phyloP scores from a whole-genome alignment of 1,140 invertebrate genomes.

The Macrobrachium rosenbergii region DNA sequence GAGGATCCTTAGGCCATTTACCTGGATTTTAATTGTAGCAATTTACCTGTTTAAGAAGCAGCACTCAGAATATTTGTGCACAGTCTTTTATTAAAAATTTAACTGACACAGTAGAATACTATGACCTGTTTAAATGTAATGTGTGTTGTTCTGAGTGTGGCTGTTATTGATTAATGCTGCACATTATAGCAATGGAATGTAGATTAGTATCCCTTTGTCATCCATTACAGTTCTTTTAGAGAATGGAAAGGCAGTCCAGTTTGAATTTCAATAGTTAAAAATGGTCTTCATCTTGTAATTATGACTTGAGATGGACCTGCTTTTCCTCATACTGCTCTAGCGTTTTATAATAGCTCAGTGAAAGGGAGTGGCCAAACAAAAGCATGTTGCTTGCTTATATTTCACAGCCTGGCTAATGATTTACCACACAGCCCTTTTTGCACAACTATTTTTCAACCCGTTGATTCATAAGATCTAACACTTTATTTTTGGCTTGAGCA shows the following conservation, averaged over 20 bases:
- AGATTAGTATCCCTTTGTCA: constrained; percentile 20
- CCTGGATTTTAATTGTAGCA: constrained; percentile 37
- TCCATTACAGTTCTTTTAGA: not conserved
- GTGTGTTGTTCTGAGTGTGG: constrained; percentile 16
- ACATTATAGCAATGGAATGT: constrained; percentile 47
- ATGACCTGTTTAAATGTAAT: not conserved
- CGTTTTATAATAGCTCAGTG: constrained; percentile 55
- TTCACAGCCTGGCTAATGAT: constrained; percentile 50
- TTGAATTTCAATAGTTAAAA: not conserved
- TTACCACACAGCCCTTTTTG: not conserved
- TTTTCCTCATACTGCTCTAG: constrained; percentile 56
- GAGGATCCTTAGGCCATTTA: constrained; percentile 54
- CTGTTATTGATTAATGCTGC: constrained; percentile 18
- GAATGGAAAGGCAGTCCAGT: constrained; percentile 53
- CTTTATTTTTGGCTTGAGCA: not conserved
- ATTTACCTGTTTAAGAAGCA: constrained; percentile 24
- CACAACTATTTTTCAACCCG: constrained; percentile 12
- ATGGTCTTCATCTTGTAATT: not conserved
- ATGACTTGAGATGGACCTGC: constrained; percentile 29
- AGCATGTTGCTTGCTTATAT: constrained; percentile 59
- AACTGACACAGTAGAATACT: not conserved
- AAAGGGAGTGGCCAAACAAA: constrained; percentile 63
- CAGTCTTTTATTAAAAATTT: too few relatives aligned
- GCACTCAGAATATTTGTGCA: constrained; percentile 18
- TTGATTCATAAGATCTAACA: not conserved